Evolutionary conservation across 2,888 invertebrate genomes (phyloP), one percentile per base, ranked within the genome.

Genomic region (Griposia aprilina): DNA sequence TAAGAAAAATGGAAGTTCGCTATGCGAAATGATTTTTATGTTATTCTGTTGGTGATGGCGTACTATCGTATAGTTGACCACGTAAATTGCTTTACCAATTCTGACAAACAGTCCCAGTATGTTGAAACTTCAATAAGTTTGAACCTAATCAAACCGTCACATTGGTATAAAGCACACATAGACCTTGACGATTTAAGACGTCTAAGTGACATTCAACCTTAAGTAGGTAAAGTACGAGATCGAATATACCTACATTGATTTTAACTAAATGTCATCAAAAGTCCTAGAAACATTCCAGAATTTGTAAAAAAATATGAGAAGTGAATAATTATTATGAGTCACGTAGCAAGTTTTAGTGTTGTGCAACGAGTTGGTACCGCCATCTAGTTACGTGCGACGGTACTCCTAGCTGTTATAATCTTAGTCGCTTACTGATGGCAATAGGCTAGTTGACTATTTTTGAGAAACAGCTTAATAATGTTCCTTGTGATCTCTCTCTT

Each of bases 321-420:
- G 7, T 30, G 23, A 26, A 52, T 20, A 48, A 55, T 23, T 5
- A 69, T 36, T 5, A 69, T 36, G 17, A 55, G 55, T 17, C 6
- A 41, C 41, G 65, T 45, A 65, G 26, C 55, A 57, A 41, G 13
- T 36, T 68, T 36, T 15, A 15, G 15, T 52, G n/a, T 55, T n/a
- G 17, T 55, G 11, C 20, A 55, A 57, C n/a, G 41, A 7, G 36
- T 17, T n/a, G 36, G 20, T 57, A 69, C 41, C 41, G 69, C 69
- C 69, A 69, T 69, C 69, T 69, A 57, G 69, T 20, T 41, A 41
- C 7, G 20, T 20, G n/a, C 3, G 57, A 20, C 20, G 41, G 69
- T 69, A 57, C 69, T 69, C 3, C 20, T 26, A 20, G 20, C 41
- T 41, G 69, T 69, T 41, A 41, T 20, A n/a, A 26, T 20, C 17